Percentiles rank a stretch among this genome's conserved stretches.
These are phyloP conservation scores for Serrognathus titanus DNA, from an alignment of 2,888 invertebrate genomes.

Conservation along the genomic window DNA sequence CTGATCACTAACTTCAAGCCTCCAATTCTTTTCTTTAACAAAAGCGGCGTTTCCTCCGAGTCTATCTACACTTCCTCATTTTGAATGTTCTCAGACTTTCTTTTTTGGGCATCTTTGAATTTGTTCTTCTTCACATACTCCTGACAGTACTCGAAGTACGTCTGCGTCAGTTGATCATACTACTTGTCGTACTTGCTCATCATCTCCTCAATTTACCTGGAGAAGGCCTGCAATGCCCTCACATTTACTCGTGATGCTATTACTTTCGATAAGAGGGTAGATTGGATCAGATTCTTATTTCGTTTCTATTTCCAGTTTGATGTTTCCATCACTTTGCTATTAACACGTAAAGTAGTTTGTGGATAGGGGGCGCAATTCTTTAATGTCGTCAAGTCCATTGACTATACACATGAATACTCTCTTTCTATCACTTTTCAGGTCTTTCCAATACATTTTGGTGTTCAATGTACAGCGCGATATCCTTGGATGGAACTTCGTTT, in stretches of 20 bases:
- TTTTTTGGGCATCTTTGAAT: not conserved
- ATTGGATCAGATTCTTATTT: constrained; percentile 5
- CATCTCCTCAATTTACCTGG: constrained; percentile 24
- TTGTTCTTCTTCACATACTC: constrained; percentile 27
- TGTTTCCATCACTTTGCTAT: constrained; percentile 18
- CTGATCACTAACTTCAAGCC: not conserved
- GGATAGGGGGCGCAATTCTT: constrained; percentile 36
- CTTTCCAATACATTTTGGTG: constrained; percentile 14
- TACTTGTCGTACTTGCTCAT: constrained; percentile 25
- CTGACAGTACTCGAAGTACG: constrained; percentile 36
- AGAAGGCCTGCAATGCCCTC: constrained; percentile 25
- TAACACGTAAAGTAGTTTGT: constrained; percentile 28
- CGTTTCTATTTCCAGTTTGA: constrained; percentile 3
- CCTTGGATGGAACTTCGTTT: constrained; percentile 11
- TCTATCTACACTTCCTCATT: not conserved
- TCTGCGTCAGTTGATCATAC: constrained; percentile 30
- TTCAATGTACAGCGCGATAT: constrained; percentile 6
- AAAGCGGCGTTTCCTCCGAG: not conserved
- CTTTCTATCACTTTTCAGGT: not conserved
- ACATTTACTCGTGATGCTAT: constrained; percentile 31
- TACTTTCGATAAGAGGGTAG: constrained; percentile 27
- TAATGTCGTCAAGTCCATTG: constrained; percentile 25
- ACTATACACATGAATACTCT: constrained; percentile 9
- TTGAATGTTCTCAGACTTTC: not conserved
- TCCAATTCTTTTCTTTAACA: not conserved